Evolutionary conservation across 1,140 invertebrate species (phyloP), one percentile per base, ranked within the genome.

Genomic region (Monomorium pharaonis): DNA sequence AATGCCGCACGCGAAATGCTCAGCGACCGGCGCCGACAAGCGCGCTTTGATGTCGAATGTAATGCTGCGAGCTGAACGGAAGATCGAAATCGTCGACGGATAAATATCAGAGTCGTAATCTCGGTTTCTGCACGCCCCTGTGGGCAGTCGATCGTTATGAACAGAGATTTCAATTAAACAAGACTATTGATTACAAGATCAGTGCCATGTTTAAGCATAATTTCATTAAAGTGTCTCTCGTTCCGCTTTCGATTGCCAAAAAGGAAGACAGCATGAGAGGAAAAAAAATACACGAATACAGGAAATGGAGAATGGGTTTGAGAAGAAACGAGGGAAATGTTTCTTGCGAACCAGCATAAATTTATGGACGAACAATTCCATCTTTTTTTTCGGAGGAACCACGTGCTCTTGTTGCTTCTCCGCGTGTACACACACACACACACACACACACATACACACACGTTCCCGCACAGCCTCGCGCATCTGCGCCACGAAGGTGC

Each of bases 291-390:
- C 3, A 42, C 3, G 3, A 47, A 16, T n/a, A 30, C 16, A 70
- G 14, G 14, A 49, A 54, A 54, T 9, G 3, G 16, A 51, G 42
- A n/a, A 16, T n/a, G 4, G 47, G 27, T 14, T 42, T 62, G 86
- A 78, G 83, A 80, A 88, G 67, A 62, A 90, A 77, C 27, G 81
- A 84, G 78, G 24, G 86, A 75, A 91, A 91, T 86, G 81, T 87
- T 92, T 90, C 14, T 76, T 85, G 75, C 78, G 84, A 88, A 86
- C 80, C 86, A 90, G 67, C 88, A 84, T 72, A 83, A 91, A 90
- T 91, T 91, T 91, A 91, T 88, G 90, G 84, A 86, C 75, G 88
- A 88, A 85, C 77, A 90, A 91, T 91, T 91, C 72, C 87, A 88
- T 88, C 85, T 83, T 77, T 83, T 78, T 89, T 89, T 78, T 58